phyloP scores from a whole-genome alignment of 2,113 vertebrate genomes.

The Desmodus rotundus region DNA sequence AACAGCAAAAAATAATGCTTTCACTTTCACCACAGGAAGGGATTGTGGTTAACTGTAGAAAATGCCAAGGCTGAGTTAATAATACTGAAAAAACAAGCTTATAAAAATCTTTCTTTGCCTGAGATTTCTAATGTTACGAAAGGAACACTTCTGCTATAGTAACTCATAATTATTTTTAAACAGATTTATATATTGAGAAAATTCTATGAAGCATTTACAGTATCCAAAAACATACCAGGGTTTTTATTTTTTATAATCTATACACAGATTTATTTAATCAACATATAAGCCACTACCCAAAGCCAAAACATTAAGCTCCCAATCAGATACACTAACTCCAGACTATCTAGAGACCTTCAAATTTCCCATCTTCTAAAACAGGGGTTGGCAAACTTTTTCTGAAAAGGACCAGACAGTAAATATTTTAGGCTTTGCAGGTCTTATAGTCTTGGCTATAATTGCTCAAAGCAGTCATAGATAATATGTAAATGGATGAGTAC shows the following conservation, averaged over 20 bases:
- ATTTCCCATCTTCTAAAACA: neutral
- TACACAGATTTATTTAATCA: neutral
- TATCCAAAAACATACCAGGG: neutral
- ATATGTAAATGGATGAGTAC: neutral
- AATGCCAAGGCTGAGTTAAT: neutral
- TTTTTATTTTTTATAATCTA: constrained; percentile 24
- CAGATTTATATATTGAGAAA: neutral
- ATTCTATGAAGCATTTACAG: neutral
- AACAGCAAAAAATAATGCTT: neutral
- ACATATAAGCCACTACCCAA: neutral
- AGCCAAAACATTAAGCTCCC: neutral
- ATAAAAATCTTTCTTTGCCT: neutral
- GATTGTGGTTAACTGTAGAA: neutral
- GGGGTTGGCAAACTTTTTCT: neutral
- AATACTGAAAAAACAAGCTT: neutral
- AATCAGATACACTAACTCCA: neutral
- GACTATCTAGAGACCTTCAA: neutral
- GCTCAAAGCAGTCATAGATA: neutral
- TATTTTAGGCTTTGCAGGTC: neutral
- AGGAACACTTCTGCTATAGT: neutral
- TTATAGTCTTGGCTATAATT: neutral
- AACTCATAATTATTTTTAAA: neutral
- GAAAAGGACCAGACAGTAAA: neutral
- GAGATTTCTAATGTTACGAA: constrained; percentile 1
- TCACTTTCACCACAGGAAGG: neutral